Base-by-base conservation (phyloP, 1,140 invertebrate species). In the Drosophila oshimai region DNA sequence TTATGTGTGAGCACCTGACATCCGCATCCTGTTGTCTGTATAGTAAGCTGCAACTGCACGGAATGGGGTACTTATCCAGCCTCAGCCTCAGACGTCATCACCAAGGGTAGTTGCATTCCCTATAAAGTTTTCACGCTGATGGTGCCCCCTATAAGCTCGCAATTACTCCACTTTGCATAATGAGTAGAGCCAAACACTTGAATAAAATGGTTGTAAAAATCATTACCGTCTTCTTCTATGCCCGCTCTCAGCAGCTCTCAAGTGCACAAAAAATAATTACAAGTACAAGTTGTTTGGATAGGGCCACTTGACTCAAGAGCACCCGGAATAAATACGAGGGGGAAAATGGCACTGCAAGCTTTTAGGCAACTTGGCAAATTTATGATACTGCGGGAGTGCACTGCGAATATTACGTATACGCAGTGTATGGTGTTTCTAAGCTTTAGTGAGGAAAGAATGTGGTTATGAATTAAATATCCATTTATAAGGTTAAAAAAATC, bases 141-240 rank as follows among this genome's bases (percentile, higher is more conserved):
- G 68, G 45, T 71, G 45, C 69, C 33, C 60, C 34, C 62, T 64
- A 75, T 80, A 67, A 69, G 83, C 75, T 75, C 39, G 42, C 74
- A 79, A 84, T 79, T 86, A 75, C 79, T 86, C 74, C 54, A 75
- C 71, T 84, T 84, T 86, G 71, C 80, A 84, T 84, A 84, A 84
- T 86, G 70, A 74, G 54, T 26, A 33, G 39, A 60, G 64, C 17
- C 47, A 39, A 50, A 37, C 37, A 65, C 70, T 74, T 34, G 42
- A 55, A 51, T 55, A 33, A 69, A 69, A 64, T 33, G 33, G 41
- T 36, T 39, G 33, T 13, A 10, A 49, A 70, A 50, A 61, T 22
- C 13, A 45, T 60, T 24, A 39, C 41, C 24, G 22, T 20, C 24
- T 31, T 26, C 24, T 34, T 34, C 10, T 29, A 12, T 50, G 10